Percentiles rank a stretch among this genome's conserved stretches.
phyloP scores from a whole-genome alignment of 2,113 vertebrate species.

The Oncorhynchus mykiss region DNA sequence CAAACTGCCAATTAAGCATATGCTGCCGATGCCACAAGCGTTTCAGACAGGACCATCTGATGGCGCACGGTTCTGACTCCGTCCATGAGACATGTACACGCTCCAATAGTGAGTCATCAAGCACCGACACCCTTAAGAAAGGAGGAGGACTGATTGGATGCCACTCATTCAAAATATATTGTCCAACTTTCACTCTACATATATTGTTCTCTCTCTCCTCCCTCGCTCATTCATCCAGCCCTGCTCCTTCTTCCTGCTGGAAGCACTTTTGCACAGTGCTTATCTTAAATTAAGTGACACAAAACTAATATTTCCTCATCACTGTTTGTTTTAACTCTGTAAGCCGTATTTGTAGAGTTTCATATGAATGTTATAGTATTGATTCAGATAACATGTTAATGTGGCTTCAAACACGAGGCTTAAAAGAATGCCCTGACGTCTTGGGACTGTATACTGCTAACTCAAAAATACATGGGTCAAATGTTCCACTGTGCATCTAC shows the following conservation, averaged over 20 bases:
- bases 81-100: conserved; percentile 52
- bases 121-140: conserved; percentile 50
- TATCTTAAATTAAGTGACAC: not conserved
- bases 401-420: not conserved
- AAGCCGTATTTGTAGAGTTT: not conserved
- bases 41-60: conserved; percentile 63
- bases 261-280: not conserved
- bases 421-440: not conserved
- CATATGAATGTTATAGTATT: not conserved
- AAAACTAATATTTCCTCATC: not conserved
- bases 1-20: conserved; percentile 72
- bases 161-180: conserved; percentile 11
- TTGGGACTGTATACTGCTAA: not conserved
- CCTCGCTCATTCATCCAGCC: not conserved
- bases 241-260: not conserved
- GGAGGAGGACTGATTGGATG: conserved; percentile 53
- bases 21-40: conserved; percentile 61
- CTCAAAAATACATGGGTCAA: not conserved
- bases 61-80: conserved; percentile 41
- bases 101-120: conserved; percentile 63
- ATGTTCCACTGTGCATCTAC: not conserved
- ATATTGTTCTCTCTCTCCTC: not conserved
- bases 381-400: not conserved
- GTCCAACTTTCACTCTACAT: not conserved
- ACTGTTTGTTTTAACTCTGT: not conserved